Evolutionary conservation across 2,888 invertebrate genomes (phyloP).

Genomic region (Tachystola acroxantha): DNA sequence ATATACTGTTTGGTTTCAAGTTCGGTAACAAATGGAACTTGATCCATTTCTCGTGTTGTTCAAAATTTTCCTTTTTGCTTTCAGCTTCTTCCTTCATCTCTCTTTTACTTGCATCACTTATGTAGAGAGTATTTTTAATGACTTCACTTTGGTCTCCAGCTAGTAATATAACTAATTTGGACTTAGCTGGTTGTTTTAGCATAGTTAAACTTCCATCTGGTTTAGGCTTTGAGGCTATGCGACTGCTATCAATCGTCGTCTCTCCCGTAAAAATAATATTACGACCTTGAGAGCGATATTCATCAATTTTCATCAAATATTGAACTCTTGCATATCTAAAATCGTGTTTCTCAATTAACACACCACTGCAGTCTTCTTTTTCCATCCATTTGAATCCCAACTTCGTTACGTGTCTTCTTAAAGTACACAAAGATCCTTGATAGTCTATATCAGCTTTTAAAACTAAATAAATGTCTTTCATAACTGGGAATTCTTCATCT

Average conservation of each 20-base stretch:
- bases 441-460: constrained; percentile 30
- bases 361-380: constrained; percentile 28
- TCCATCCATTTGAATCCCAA: constrained; percentile 33
- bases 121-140: constrained; percentile 23
- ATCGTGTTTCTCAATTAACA: constrained; percentile 31
- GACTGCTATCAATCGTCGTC: constrained; percentile 24
- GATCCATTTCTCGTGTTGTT: constrained; percentile 30
- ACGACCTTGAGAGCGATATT: constrained; percentile 25
- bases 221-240: constrained; percentile 27
- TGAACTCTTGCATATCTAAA: constrained; percentile 27
- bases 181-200: constrained; percentile 30
- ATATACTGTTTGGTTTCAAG: constrained; percentile 27
- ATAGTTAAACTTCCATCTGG: constrained; percentile 26
- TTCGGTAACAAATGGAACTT: constrained; percentile 26
- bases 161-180: constrained; percentile 23
- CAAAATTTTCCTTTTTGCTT: constrained; percentile 24
- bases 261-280: constrained; percentile 30
- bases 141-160: constrained; percentile 27
- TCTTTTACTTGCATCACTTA: constrained; percentile 27
- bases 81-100: constrained; percentile 28
- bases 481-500: constrained; percentile 30
- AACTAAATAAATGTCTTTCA: constrained; percentile 29
- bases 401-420: constrained; percentile 27
- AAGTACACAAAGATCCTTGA: constrained; percentile 28
- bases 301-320: constrained; percentile 29